These are phyloP conservation scores for Muricea muricata DNA, from an alignment of 92 coral and sea anemone species.

Conservation along the genomic window DNA sequence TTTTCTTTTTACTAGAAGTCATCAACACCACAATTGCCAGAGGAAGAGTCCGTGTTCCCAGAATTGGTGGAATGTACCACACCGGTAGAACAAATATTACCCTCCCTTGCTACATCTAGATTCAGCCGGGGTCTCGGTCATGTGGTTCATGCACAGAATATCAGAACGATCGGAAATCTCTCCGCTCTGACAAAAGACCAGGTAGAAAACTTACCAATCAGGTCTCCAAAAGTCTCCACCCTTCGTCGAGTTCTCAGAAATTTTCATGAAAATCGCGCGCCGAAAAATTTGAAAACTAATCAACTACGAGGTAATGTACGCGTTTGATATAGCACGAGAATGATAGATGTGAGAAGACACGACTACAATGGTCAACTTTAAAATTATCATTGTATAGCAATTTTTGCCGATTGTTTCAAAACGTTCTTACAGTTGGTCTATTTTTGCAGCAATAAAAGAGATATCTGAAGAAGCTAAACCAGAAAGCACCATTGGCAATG, in stretches of 20 bases:
- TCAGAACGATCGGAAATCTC: slow-evolving; percentile 91
- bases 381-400: too few relatives aligned
- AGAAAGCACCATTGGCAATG: not conserved
- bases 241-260: slow-evolving; percentile 79
- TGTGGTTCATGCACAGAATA: slow-evolving; percentile 98
- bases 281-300: slow-evolving; percentile 50
- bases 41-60: slow-evolving; percentile 77
- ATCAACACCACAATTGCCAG: slow-evolving; percentile 1
- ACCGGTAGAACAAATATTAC: slow-evolving; percentile 98
- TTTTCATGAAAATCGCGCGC: slow-evolving; percentile 76
- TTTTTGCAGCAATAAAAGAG: not conserved
- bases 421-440: not conserved
- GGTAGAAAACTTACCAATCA: slow-evolving; percentile 88
- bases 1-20: not conserved
- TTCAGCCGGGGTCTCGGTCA: slow-evolving; percentile 99
- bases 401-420: not conserved
- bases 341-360: too few relatives aligned
- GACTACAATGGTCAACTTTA: too few relatives aligned
- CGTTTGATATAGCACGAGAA: not conserved
- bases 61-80: slow-evolving; percentile 85
- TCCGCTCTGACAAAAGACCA: slow-evolving; percentile 87
- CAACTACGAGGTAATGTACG: slow-evolving; percentile 41
- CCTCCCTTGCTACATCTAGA: slow-evolving; percentile 80
- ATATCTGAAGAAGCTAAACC: not conserved
- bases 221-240: slow-evolving; percentile 90